phyloP scores from a whole-genome alignment of 53 echinoderm and acorn worm genomes.

The Paelopatides confundens region DNA sequence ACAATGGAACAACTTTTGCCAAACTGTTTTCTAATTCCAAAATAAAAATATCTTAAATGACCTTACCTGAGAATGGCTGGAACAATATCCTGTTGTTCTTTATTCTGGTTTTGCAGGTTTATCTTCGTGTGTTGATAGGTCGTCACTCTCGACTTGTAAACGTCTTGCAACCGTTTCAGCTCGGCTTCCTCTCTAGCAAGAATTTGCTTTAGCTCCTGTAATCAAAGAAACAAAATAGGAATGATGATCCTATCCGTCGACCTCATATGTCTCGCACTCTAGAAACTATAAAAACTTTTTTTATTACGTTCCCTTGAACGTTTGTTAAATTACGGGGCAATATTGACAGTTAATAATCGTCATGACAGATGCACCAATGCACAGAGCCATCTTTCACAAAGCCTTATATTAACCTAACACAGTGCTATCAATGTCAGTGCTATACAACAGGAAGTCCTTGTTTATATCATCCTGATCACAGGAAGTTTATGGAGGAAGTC shows the following conservation, averaged over 20 bases:
- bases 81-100: background rate
- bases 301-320: too few species aligned
- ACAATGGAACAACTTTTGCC: too few species aligned
- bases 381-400: background rate
- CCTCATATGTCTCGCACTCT: too few species aligned
- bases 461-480: background rate
- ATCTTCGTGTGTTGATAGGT: conserved; percentile 62
- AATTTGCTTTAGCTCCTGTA: conserved; percentile 78
- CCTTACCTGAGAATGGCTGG: background rate
- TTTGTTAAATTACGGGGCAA: too few species aligned
- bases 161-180: conserved; percentile 74
- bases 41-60: background rate
- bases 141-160: conserved; percentile 70
- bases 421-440: too few species aligned
- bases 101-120: conserved; percentile 24
- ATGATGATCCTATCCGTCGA: too few species aligned
- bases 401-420: background rate
- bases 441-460: background rate
- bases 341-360: too few species aligned
- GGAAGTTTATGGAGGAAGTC: conserved; percentile 13
- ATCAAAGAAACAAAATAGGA: background rate
- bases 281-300: too few species aligned
- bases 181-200: conserved; percentile 81
- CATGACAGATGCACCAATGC: background rate
- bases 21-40: too few species aligned